These are phyloP conservation scores for Nymphicus hollandicus DNA, from an alignment of 2,113 vertebrate genomes.

Conservation along the genomic window DNA sequence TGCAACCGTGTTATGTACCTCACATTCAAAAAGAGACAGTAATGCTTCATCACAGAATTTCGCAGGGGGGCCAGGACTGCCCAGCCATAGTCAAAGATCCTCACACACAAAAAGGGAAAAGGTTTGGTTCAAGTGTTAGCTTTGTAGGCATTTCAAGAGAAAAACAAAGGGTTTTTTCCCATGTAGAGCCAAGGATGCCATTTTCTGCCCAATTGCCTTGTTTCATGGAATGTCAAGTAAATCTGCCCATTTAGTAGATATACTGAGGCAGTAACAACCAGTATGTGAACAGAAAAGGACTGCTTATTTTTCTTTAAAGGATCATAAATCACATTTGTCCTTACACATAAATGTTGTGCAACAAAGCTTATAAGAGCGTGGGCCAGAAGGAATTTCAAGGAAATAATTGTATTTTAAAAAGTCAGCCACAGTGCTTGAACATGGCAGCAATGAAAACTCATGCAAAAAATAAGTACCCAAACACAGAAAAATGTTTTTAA, in stretches of 20 bases:
- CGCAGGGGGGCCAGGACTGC: accelerated
- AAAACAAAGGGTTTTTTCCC: neutral
- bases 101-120: neutral
- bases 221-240: slow-evolving; percentile 1
- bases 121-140: neutral
- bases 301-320: neutral
- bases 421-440: neutral
- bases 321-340: neutral
- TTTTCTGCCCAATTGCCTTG: slow-evolving; percentile 7
- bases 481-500: neutral
- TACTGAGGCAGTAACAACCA: neutral
- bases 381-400: neutral
- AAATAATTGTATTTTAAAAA: neutral
- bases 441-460: neutral
- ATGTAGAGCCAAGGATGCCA: neutral
- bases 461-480: neutral
- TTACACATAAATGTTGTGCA: neutral
- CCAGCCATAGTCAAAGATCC: neutral
- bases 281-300: neutral
- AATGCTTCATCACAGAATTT: neutral
- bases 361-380: neutral
- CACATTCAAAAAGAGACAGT: neutral
- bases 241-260: neutral
- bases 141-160: neutral
- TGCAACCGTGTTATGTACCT: neutral